Conservation (phyloP, 2,888 invertebrate genomes). For the Athalia rosae region DNA sequence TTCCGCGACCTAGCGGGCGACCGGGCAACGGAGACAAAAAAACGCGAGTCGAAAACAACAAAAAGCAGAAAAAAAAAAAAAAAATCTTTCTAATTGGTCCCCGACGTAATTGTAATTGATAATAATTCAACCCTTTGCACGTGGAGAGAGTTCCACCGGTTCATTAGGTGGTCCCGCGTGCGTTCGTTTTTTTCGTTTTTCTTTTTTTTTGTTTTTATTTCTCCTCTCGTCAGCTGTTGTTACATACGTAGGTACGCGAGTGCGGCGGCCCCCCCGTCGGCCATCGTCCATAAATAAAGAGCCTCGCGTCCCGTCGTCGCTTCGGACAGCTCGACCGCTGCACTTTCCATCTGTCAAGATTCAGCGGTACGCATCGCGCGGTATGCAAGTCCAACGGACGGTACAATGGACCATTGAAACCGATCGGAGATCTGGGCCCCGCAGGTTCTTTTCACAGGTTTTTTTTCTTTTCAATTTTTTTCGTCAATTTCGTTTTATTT, state of each 20-base stretch:
- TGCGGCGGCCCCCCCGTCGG: background rate
- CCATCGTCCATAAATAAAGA: constrained; percentile 25
- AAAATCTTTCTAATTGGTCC: constrained; percentile 17
- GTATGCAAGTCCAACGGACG: too few relatives aligned
- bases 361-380: too few relatives aligned
- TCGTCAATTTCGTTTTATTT: too few relatives aligned
- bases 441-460: too few relatives aligned
- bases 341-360: background rate
- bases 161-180: background rate
- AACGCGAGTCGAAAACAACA: background rate
- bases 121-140: constrained; percentile 19
- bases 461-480: too few relatives aligned
- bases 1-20: background rate
- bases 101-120: constrained; percentile 24
- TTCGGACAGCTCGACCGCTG: too few relatives aligned
- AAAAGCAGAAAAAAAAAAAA: background rate
- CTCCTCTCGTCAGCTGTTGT: background rate
- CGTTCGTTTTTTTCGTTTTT: background rate
- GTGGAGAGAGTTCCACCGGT: background rate
- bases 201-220: background rate
- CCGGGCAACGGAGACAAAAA: background rate
- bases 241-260: too few relatives aligned
- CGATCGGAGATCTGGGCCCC: background rate
- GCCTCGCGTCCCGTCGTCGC: too few relatives aligned
- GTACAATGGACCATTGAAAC: background rate